A percentile compares a stretch with the other conserved stretches of the same genome.
These are phyloP conservation scores for Acanthurus leucopareius DNA, from an alignment of 2,797 vertebrate species.

Conservation along the genomic window DNA sequence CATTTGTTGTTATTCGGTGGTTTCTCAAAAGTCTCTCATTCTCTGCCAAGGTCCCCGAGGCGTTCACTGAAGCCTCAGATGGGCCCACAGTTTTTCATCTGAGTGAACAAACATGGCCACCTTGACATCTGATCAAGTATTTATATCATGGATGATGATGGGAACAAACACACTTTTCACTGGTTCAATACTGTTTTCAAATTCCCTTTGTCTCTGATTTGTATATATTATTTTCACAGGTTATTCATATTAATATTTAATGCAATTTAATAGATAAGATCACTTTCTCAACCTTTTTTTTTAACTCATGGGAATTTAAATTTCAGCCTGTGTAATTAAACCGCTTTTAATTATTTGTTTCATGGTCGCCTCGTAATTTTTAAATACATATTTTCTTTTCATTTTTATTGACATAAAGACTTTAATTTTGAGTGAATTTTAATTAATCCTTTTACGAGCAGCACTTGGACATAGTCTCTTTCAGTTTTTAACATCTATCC, in stretches of 20 bases:
- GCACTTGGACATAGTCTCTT: background rate
- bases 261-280: background rate
- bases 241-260: too few species aligned
- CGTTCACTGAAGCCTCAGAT: conserved; percentile 14
- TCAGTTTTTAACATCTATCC: background rate
- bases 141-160: conserved; percentile 39
- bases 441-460: background rate
- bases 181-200: conserved; percentile 28
- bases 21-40: conserved; percentile 63
- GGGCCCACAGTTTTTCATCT: conserved; percentile 53
- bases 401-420: too few species aligned
- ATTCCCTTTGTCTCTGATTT: conserved; percentile 17
- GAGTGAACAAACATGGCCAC: conserved; percentile 63
- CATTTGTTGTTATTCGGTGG: conserved; percentile 63
- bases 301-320: background rate
- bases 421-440: background rate
- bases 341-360: background rate
- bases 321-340: background rate
- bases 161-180: background rate
- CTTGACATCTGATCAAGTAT: conserved; percentile 73
- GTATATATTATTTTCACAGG: background rate
- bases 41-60: conserved; percentile 47
- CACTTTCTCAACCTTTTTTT: background rate
- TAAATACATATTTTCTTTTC: too few species aligned
- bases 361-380: too few species aligned